Percentiles rank a stretch among this genome's conserved stretches.
phyloP scores from a whole-genome alignment of 2,888 invertebrate genomes.

The Andrena dorsata region DNA sequence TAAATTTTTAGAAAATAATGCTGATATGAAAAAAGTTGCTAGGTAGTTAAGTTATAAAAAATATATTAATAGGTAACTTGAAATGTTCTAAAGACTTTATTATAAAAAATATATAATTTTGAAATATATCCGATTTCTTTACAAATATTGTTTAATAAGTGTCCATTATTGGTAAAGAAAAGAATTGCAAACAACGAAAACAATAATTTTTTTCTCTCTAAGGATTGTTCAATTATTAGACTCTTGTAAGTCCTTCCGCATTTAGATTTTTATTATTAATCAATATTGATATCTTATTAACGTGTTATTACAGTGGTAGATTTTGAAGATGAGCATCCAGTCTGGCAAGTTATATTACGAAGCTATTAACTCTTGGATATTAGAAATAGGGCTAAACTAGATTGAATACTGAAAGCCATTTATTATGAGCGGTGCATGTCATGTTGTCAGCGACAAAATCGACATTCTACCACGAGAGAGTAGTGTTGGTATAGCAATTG shows the following conservation, averaged over 20 bases:
- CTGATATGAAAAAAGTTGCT: too few species aligned
- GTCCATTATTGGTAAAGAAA: too few species aligned
- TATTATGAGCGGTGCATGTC: slow-evolving; percentile 29
- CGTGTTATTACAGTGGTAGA: not conserved
- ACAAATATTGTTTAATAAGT: too few species aligned
- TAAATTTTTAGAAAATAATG: not conserved
- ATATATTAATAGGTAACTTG: too few species aligned
- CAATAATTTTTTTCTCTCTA: too few species aligned
- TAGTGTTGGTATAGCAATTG: not conserved
- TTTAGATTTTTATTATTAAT: too few species aligned
- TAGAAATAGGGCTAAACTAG: slow-evolving; percentile 47
- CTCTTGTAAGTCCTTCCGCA: too few species aligned
- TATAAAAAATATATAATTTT: too few species aligned
- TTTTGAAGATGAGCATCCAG: not conserved
- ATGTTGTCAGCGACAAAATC: slow-evolving; percentile 18
- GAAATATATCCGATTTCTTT: too few species aligned
- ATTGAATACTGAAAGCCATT: slow-evolving; percentile 49
- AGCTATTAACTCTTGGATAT: slow-evolving; percentile 40
- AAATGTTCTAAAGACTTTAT: too few species aligned
- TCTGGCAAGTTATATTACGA: slow-evolving; percentile 19
- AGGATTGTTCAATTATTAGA: not conserved
- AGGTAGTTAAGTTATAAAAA: too few species aligned
- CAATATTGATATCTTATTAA: not conserved
- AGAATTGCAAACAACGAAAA: too few species aligned
- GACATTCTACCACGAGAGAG: not conserved